phyloP scores from a whole-genome alignment of 1,140 invertebrate genomes.

The Lysiphlebus fabarum region DNA sequence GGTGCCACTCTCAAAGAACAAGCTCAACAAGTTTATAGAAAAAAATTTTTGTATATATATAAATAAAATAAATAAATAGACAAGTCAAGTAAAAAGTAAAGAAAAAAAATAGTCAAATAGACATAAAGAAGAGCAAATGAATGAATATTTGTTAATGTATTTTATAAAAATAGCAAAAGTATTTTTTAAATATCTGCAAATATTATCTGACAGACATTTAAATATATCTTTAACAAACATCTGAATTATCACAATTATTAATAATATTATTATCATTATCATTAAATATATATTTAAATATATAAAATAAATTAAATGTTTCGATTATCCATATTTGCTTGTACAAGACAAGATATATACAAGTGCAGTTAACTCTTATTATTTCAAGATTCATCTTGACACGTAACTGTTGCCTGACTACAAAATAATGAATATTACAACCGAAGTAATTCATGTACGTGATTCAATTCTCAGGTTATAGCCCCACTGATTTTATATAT shows the following conservation, averaged over 20 bases:
- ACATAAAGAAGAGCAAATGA: no score
- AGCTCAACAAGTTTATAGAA: background rate
- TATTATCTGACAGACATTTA: background rate
- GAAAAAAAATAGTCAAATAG: no score
- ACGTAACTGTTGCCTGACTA: slow-evolving; percentile 4
- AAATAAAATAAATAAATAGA: no score
- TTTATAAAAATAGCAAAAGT: no score
- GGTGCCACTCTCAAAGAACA: background rate
- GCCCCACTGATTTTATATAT: background rate
- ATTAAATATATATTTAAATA: slow-evolving; percentile 8
- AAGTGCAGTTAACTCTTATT: slow-evolving; percentile 20
- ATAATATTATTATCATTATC: no score
- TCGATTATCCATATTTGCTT: slow-evolving; percentile 17
- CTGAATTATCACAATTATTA: no score
- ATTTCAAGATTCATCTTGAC: slow-evolving; percentile 4
- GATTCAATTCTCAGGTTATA: slow-evolving; percentile 11
- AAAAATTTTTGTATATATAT: no score
- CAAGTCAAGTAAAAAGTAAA: no score
- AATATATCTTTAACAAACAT: background rate
- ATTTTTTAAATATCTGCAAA: no score
- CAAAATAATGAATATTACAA: slow-evolving; percentile 6
- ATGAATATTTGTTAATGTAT: no score
- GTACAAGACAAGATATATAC: background rate
- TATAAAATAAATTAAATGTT: slow-evolving; percentile 12
- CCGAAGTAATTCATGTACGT: slow-evolving; percentile 19